Evolutionary conservation across 2,888 invertebrate species (phyloP), one percentile per base, ranked within the genome.

Genomic region (Philaethria dido): DNA sequence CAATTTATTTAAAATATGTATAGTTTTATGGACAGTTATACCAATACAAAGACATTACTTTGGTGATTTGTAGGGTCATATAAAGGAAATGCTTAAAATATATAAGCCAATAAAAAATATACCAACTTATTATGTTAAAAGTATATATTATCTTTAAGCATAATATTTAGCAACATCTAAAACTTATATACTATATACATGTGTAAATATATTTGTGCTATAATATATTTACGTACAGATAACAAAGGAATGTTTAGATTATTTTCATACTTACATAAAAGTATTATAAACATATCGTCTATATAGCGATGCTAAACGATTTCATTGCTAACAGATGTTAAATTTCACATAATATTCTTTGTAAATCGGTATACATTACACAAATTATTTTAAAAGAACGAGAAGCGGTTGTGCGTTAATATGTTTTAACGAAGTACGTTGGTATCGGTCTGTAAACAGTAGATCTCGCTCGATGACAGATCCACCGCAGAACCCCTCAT

Each of bases 401-500:
- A 64, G 69, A 66, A 70, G 70, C 60, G 72, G 29, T 79, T 76
- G 75, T 75, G 80, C 77, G 82, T 80, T 84, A 82, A 82, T 78
- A 79, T 79, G 79, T 81, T 80, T 77, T 84, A 83, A 85, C 84
- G 77, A 77, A 78, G 80, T 80, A 77, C 79, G 83, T 78, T 78
- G 80, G 80, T 48, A 78, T 73, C 78, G 73, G 76, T 48, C 77
- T 75, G 82, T 89, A 89, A 89, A 88, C 90, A 88, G 80, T 80
- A 78, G 81, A 80, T 78, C 80, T 70, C 69, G 72, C 54, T 70
- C 83, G 92, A 85, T 81, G 91, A 92, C 86, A 85, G 92, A 89
- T 75, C 77, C 73, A 79, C 82, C 79, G 64, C 92, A 92, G 91
- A 79, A 76, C 78, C 77, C 79, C 86, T 91, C 88, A 90, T 91